Evolutionary conservation across 2,797 vertebrate species (phyloP), one percentile per base, ranked within the genome.

Genomic region (Halcyon badia): DNA sequence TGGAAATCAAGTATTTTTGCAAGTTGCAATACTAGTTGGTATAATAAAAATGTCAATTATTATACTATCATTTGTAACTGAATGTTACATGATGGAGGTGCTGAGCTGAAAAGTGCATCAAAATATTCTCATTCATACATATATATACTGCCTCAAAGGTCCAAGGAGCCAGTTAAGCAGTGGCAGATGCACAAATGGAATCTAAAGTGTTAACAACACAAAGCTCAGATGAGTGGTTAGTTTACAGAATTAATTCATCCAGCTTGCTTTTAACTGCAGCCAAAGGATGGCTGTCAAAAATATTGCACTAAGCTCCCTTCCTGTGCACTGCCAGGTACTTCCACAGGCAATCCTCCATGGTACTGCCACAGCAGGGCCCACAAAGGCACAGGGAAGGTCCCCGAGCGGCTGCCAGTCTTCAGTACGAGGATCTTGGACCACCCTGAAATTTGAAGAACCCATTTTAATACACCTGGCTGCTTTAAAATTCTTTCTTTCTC

Each of bases 31-130:
- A 41, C 37, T 57, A 79, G 31, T 20, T 72, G 66, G 64, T 37
- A 83, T 87, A n/a, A 49, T 69, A 31, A 88, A 95, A 90, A 44
- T 69, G n/a, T 60, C 76, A 42, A 28, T 94, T 79, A 83, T 84
- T 78, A 37, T 35, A 31, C 16, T 65, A 28, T 42, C 24, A 79
- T 81, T 95, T 89, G 35, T 65, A 86, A 76, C 12, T 42, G 64
- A 88, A 58, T 30, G 5, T 41, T 83, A 46, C 9, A 14, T 62
- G 31, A 81, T 30, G 46, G 62, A 93, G 39, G 6, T 75, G 58
- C 39, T 79, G 46, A 52, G 28, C 19, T 76, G 22, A 83, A 89
- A 94, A 77, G 68, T 35, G 11, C 60, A 75, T 78, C 69, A 78
- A 81, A 81, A 57, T 81, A 11, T 83, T 71, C 33, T 14, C 2